These are phyloP conservation scores for Glareola pratincola DNA, from an alignment of 2,113 vertebrate genomes.

Conservation along the genomic window DNA sequence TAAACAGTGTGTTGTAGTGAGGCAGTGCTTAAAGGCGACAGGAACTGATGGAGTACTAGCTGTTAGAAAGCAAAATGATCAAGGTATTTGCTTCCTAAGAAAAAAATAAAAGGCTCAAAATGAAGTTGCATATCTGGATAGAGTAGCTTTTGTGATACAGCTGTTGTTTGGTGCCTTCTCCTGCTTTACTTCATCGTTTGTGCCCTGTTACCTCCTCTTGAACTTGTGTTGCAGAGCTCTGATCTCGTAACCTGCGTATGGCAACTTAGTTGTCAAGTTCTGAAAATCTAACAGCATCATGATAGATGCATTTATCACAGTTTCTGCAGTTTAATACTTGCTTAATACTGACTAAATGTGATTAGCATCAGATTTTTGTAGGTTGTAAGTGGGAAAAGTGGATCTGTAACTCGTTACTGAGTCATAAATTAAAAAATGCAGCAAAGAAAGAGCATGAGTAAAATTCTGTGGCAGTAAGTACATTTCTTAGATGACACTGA, in stretches of 20 bases:
- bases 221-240: background rate
- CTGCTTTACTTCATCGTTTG: background rate
- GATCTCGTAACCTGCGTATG: background rate
- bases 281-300: background rate
- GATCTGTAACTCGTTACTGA: background rate
- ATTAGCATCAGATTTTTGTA: background rate
- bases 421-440: background rate
- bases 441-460: background rate
- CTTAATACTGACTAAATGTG: background rate
- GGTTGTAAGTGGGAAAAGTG: background rate
- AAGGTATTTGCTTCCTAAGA: background rate
- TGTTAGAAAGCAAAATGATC: background rate
- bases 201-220: background rate
- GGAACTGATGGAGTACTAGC: background rate
- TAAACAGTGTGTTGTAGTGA: slow-evolving; percentile 22
- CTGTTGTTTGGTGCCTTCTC: background rate
- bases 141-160: background rate
- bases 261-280: background rate
- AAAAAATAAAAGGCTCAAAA: background rate
- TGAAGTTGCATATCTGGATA: background rate
- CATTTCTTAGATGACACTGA: background rate
- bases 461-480: background rate
- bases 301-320: background rate
- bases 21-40: background rate
- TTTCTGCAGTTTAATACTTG: background rate